These are phyloP conservation scores for Hemiscyllium ocellatum DNA, from an alignment of 2,113 vertebrate species.

Conservation along the genomic window DNA sequence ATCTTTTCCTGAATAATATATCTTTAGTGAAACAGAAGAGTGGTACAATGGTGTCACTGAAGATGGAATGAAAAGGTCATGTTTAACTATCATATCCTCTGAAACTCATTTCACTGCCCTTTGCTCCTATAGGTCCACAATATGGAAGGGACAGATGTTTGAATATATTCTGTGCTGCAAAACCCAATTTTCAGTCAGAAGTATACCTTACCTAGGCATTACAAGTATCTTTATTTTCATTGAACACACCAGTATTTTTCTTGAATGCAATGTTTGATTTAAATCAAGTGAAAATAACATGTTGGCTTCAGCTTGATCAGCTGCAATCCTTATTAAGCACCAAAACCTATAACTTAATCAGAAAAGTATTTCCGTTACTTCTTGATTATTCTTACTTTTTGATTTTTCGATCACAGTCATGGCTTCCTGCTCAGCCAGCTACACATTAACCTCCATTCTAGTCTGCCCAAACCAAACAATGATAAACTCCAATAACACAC, in stretches of 20 bases:
- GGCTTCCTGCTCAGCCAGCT: not conserved
- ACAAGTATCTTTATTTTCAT: not conserved
- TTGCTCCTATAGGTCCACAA: not conserved
- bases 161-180: not conserved
- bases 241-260: not conserved
- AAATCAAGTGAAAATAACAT: not conserved
- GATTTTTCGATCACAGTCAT: not conserved
- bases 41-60: not conserved
- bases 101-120: not conserved
- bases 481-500: not conserved
- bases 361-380: not conserved
- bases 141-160: not conserved
- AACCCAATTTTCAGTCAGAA: not conserved
- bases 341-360: not conserved
- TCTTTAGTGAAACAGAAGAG: not conserved
- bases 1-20: slow-evolving; percentile 11
- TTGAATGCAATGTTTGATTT: not conserved
- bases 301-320: not conserved
- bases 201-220: not conserved
- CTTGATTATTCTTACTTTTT: not conserved
- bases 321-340: not conserved
- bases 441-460: not conserved
- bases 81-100: not conserved
- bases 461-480: not conserved
- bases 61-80: not conserved